A percentile compares a stretch with the other conserved stretches of the same genome.
phyloP scores from a whole-genome alignment of 35 echinoderm and acorn worm genomes.

The Ophiothrix spiculata region DNA sequence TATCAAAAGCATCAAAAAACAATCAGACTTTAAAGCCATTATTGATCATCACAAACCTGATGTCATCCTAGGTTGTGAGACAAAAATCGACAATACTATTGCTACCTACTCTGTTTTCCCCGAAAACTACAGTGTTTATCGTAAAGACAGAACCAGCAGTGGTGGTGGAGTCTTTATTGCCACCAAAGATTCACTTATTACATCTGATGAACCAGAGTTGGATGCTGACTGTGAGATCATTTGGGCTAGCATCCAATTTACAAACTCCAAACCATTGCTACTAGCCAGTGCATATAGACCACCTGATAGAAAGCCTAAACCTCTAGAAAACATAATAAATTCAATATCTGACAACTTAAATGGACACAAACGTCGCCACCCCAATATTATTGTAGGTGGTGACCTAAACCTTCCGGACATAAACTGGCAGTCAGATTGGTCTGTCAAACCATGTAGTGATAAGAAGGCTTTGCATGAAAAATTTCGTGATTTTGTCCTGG shows the following conservation, averaged over 20 bases:
- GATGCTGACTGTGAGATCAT: constrained; percentile 36
- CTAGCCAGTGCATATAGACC: constrained; percentile 43
- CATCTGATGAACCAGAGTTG: constrained; percentile 20
- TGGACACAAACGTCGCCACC: constrained; percentile 17
- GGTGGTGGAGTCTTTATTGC: constrained; percentile 34
- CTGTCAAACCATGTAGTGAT: neutral
- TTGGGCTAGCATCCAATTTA: constrained; percentile 34
- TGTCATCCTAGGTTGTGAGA: constrained; percentile 42
- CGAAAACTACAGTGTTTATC: constrained; percentile 16
- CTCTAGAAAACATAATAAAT: constrained; percentile 10
- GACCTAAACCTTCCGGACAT: constrained; percentile 46
- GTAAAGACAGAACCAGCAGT: constrained; percentile 16
- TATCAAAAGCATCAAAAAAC: neutral
- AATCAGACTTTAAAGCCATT: constrained; percentile 13
- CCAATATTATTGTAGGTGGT: constrained; percentile 23
- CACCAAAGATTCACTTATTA: neutral
- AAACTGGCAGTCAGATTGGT: constrained; percentile 17
- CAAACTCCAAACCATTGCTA: constrained; percentile 41
- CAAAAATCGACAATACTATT: constrained; percentile 22
- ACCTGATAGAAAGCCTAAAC: constrained; percentile 3
- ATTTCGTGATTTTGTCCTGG: constrained; percentile 5
- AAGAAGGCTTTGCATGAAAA: constrained; percentile 18
- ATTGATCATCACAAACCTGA: constrained; percentile 46
- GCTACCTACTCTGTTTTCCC: constrained; percentile 36
- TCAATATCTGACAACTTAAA: neutral